Evolutionary conservation across 2,113 vertebrate genomes (phyloP).

Genomic region (Sylvilagus bachmani): DNA sequence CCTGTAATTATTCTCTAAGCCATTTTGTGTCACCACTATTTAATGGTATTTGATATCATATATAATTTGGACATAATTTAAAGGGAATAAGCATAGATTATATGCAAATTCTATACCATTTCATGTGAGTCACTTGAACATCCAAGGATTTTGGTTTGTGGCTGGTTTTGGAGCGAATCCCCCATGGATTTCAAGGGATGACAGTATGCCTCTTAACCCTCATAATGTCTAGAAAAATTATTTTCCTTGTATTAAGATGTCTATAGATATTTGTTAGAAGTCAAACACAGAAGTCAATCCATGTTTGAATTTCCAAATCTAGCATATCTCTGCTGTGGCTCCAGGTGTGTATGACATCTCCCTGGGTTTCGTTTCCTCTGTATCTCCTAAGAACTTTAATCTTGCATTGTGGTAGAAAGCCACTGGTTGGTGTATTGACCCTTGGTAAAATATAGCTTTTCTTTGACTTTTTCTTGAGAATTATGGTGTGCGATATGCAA

Average conservation of each 20-base stretch:
- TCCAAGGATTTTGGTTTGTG: no score
- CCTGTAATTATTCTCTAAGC: no score
- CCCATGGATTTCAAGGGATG: no score
- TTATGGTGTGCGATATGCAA: background rate
- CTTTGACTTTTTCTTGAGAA: background rate
- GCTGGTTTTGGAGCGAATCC: no score
- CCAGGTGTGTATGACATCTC: background rate
- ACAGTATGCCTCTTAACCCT: background rate
- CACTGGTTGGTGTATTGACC: background rate
- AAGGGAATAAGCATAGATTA: no score
- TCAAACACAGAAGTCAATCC: constrained; percentile 31
- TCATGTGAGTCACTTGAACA: no score
- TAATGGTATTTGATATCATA: no score
- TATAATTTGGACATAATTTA: no score
- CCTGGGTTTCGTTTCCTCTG: background rate
- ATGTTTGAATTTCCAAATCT: background rate
- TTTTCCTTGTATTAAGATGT: background rate
- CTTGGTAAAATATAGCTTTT: background rate
- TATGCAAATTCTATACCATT: no score
- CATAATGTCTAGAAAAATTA: background rate
- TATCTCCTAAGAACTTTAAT: background rate
- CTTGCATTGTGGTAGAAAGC: background rate
- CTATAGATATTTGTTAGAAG: background rate
- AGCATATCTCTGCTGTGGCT: background rate
- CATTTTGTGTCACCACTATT: no score